Evolutionary conservation across 2,888 invertebrate genomes (phyloP).

Genomic region (Plebejus anna): DNA sequence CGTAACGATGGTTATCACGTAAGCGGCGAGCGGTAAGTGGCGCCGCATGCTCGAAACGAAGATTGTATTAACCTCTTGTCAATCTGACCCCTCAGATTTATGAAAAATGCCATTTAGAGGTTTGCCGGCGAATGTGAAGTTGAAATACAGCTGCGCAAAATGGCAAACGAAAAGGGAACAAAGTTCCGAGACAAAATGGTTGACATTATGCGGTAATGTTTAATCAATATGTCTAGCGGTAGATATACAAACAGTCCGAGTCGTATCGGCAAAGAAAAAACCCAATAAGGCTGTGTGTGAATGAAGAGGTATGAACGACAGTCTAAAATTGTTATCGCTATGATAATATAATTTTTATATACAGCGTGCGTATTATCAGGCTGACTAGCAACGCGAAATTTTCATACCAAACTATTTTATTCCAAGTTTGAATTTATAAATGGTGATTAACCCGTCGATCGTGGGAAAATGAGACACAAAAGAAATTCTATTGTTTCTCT

Average conservation of each 20-base stretch:
- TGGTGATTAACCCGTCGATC: too few species aligned
- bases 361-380: neutral
- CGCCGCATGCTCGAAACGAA: conserved; percentile 34
- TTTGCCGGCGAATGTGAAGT: neutral
- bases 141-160: conserved; percentile 45
- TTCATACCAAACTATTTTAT: neutral
- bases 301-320: neutral
- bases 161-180: conserved; percentile 53
- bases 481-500: too few species aligned
- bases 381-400: neutral
- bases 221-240: conserved; percentile 56
- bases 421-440: neutral
- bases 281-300: neutral
- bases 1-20: conserved; percentile 31
- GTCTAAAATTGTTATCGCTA: neutral
- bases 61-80: conserved; percentile 1
- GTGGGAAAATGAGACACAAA: too few species aligned
- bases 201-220: conserved; percentile 62
- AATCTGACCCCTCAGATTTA: neutral
- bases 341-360: neutral
- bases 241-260: conserved; percentile 26
- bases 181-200: conserved; percentile 59
- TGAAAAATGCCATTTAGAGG: neutral
- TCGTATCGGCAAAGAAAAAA: conserved; percentile 34
- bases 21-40: conserved; percentile 41